Percentiles rank a stretch among this genome's conserved stretches.
Evolutionary conservation across 1,140 invertebrate genomes (phyloP).

Genomic region (Belonocnema kinseyi): DNA sequence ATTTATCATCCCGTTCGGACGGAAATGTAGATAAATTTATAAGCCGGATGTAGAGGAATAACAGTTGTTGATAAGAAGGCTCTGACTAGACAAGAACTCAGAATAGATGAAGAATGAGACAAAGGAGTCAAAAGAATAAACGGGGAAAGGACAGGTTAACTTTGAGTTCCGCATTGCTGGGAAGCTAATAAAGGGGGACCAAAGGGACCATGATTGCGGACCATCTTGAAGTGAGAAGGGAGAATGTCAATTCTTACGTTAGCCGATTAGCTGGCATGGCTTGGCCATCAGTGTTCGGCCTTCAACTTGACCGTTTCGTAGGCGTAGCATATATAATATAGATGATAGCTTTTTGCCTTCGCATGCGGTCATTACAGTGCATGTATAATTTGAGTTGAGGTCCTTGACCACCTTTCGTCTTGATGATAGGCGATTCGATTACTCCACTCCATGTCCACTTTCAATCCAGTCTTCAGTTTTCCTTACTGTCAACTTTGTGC

Average conservation of each 20-base stretch:
- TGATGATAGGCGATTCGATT: no score
- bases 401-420: not conserved
- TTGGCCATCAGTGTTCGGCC: not conserved
- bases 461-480: no score
- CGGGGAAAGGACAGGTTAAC: not conserved
- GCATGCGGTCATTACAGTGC: not conserved
- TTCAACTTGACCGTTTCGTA: slow-evolving; percentile 16
- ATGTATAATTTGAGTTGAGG: slow-evolving; percentile 3
- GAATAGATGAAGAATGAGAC: not conserved
- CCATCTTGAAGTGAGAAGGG: not conserved
- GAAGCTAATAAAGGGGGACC: not conserved
- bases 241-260: slow-evolving; percentile 1
- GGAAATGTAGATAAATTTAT: slow-evolving; percentile 21
- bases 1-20: not conserved
- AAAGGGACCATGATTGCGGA: not conserved
- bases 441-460: no score
- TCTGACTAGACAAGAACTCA: not conserved
- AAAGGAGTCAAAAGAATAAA: not conserved
- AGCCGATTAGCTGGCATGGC: no score
- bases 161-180: slow-evolving; percentile 1
- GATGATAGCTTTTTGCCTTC: not conserved
- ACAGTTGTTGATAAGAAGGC: not conserved
- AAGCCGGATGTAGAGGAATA: slow-evolving; percentile 3
- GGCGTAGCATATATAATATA: not conserved
- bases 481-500: no score